Evolutionary conservation across 2,113 vertebrate species (phyloP), one percentile per base, ranked within the genome.

Genomic region (Phocoena sinus): DNA sequence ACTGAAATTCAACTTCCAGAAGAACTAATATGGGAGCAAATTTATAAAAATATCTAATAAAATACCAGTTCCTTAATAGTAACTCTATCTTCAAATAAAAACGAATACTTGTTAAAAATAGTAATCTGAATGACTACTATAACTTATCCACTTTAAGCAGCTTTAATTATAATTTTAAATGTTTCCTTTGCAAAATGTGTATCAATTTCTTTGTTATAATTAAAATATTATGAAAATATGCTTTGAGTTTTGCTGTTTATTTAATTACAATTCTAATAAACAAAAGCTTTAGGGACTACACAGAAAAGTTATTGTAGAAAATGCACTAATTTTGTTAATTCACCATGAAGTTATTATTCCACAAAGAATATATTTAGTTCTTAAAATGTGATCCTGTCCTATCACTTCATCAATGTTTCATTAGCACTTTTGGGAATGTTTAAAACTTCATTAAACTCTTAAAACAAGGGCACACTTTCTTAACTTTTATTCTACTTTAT

Each of bases 191-290:
- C 3, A 74, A 96, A 89, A 56, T 25, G 15, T 73, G 10, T 67
- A n/a, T 2, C 1, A 21, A 5, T 38, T 88, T 93, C 5, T 89
- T 85, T 65, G 36, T 21, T 58, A 13, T 31, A 95, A 82, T 73
- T 95, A 67, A 90, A 82, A 44, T 62, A 91, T 63, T 85, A 6
- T 85, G 14, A 82, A 84, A 94, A 83, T 67, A 68, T 71, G 26
- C 2, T 88, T 92, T 92, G 15, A 56, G 4, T 62, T 62, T 56
- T 82, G 4, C 23, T 89, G 23, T 81, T 95, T 89, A 93, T 67
- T 89, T 91, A 67, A 10, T 87, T 94, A 88, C 12, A 90, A 56
- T 94, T 92, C 23, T 68, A 94, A 87, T 96, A 53, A 95, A 38
- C 21, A 38, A 85, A 92, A 77, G 21, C 38, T 96, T 71, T 17